These are phyloP conservation scores for Campylomormyrus numenius DNA, from an alignment of 2,113 vertebrate genomes.

Conservation along the genomic window DNA sequence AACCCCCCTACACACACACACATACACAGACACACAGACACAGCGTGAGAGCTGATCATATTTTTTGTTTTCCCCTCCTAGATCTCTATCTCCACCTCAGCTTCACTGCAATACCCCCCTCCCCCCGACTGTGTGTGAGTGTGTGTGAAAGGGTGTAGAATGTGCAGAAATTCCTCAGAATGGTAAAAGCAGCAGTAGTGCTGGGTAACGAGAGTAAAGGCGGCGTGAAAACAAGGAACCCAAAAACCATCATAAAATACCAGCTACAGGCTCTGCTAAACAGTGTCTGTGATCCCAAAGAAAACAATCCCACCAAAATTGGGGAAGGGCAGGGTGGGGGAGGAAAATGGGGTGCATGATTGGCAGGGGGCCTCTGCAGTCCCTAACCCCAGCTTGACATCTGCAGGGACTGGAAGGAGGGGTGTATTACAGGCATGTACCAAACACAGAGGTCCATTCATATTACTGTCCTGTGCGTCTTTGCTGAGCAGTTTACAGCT, in stretches of 20 bases:
- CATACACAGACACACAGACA: background rate
- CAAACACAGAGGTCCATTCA: background rate
- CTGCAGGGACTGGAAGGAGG: background rate
- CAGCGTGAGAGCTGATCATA: background rate
- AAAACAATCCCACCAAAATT: conserved; percentile 30
- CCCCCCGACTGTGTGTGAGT: background rate
- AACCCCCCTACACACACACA: background rate
- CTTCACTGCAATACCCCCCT: background rate
- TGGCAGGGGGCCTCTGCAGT: conserved; percentile 1
- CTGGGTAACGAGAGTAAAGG: background rate
- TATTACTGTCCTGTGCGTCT: background rate
- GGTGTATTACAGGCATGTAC: background rate
- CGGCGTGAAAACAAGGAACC: conserved; percentile 39
- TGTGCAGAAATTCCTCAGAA: conserved; percentile 32
- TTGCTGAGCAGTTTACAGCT: background rate
- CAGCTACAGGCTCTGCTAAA: conserved; percentile 31
- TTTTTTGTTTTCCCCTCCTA: background rate
- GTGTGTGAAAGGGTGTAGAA: conserved; percentile 14
- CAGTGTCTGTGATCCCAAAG: conserved; percentile 21
- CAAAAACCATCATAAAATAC: conserved; percentile 40
- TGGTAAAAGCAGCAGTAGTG: conserved; percentile 30
- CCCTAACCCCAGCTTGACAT: background rate
- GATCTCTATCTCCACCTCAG: background rate
- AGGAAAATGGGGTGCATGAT: conserved; percentile 2
- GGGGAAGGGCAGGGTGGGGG: background rate